Evolutionary conservation across 2,797 vertebrate genomes (phyloP).

Genomic region (Staurois parvus): DNA sequence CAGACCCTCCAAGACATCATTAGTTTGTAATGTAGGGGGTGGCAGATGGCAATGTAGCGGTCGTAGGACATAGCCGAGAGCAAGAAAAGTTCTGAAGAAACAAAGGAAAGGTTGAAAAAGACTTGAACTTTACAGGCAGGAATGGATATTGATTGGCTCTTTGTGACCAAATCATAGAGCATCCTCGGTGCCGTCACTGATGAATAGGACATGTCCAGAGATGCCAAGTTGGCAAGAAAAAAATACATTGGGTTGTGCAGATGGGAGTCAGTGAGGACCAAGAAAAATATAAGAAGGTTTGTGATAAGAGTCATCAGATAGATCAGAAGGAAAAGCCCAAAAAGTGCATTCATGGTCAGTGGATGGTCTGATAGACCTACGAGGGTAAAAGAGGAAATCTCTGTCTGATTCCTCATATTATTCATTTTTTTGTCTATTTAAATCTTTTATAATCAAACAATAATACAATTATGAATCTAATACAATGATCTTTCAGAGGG

Average conservation of each 20-base stretch:
- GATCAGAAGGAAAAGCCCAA: not conserved
- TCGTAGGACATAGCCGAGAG: slow-evolving; percentile 48
- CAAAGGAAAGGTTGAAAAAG: slow-evolving; percentile 36
- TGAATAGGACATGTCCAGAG: slow-evolving; percentile 66
- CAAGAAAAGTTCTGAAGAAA: slow-evolving; percentile 25
- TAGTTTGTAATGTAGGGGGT: no score
- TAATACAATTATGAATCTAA: not conserved
- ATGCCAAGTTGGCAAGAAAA: slow-evolving; percentile 63
- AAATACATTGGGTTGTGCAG: slow-evolving; percentile 55
- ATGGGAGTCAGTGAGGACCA: not conserved
- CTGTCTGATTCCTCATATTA: not conserved
- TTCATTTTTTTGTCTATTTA: not conserved
- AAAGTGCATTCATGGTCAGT: not conserved
- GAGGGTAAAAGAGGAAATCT: not conserved
- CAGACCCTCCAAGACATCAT: slow-evolving; percentile 9
- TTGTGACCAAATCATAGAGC: slow-evolving; percentile 50
- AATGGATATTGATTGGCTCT: slow-evolving; percentile 10
- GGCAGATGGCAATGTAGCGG: slow-evolving; percentile 20
- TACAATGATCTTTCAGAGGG: not conserved
- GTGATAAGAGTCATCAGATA: slow-evolving; percentile 11
- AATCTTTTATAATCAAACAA: no score
- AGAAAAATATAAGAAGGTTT: not conserved
- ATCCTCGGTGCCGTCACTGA: slow-evolving; percentile 66
- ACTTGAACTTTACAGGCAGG: slow-evolving; percentile 25
- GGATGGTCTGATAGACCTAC: slow-evolving; percentile 3